These are phyloP conservation scores for Pseudomyrmex pallidus DNA, from an alignment of 1,140 invertebrate genomes.

Conservation along the genomic window DNA sequence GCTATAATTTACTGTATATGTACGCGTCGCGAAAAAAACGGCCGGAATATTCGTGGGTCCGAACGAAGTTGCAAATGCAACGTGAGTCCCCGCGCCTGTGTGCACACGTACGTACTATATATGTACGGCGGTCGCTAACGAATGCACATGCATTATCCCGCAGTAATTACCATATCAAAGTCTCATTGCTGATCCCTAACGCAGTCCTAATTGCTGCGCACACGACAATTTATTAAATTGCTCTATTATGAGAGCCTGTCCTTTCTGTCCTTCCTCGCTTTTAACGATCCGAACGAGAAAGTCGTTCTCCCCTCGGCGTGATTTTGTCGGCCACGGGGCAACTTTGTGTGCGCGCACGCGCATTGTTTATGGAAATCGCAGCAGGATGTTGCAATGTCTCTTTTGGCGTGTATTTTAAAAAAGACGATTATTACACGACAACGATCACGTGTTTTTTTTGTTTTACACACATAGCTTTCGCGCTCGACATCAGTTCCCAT, in stretches of 20 bases:
- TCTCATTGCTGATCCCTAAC: constrained; percentile 73
- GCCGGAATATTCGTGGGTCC: constrained; percentile 40
- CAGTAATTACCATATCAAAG: constrained; percentile 78
- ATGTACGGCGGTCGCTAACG: constrained; percentile 45
- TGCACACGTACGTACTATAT: not conserved
- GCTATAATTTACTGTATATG: constrained; percentile 66
- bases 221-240: constrained; percentile 80
- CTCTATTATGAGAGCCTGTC: constrained; percentile 74
- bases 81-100: not conserved
- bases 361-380: constrained; percentile 79
- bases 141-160: constrained; percentile 63
- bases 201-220: constrained; percentile 74
- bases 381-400: constrained; percentile 37
- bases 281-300: not conserved
- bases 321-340: constrained; percentile 50
- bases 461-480: constrained; percentile 9
- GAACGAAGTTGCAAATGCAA: not conserved
- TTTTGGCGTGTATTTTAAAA: constrained; percentile 70
- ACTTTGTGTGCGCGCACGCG: constrained; percentile 44
- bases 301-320: not conserved
- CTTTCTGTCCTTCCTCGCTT: constrained; percentile 17
- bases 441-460: not conserved
- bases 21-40: constrained; percentile 36
- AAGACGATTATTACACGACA: constrained; percentile 60
- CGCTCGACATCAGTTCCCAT: not conserved